Percentiles rank a stretch among this genome's conserved stretches.
Evolutionary conservation across 2,888 invertebrate genomes (phyloP).

Genomic region (Cantharis nigra): DNA sequence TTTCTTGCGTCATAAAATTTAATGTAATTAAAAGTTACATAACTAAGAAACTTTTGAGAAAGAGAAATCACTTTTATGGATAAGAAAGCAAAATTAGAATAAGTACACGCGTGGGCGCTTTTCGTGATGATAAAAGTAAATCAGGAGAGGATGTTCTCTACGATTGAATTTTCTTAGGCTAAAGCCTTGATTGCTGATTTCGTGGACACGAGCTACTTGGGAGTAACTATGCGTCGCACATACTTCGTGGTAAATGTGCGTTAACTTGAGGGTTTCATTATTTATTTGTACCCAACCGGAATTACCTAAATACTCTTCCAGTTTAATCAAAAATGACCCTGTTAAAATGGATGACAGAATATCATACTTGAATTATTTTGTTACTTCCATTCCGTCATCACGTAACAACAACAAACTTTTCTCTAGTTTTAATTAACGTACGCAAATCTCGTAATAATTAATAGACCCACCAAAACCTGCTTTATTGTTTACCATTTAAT

Average conservation of each 20-base stretch:
- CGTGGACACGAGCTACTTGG: constrained; percentile 24
- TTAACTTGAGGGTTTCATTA: constrained; percentile 33
- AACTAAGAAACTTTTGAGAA: constrained; percentile 12
- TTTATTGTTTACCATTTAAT: not conserved
- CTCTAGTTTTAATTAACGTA: not conserved
- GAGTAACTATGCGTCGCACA: constrained; percentile 34
- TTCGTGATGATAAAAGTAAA: constrained; percentile 15
- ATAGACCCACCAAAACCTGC: not conserved
- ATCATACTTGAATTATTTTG: not conserved
- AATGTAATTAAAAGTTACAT: constrained; percentile 13
- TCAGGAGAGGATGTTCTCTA: constrained; percentile 1
- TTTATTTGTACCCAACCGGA: constrained; percentile 25
- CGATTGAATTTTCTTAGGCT: constrained; percentile 15
- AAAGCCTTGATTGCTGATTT: constrained; percentile 9
- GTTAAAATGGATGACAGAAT: constrained; percentile 9
- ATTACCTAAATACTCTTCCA: constrained; percentile 22
- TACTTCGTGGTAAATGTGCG: constrained; percentile 34
- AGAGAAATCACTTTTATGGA: constrained; percentile 11
- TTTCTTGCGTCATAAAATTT: constrained; percentile 8
- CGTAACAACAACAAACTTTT: not conserved
- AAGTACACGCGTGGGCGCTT: constrained; percentile 13
- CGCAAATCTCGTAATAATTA: not conserved
- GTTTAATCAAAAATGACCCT: constrained; percentile 22
- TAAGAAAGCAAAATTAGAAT: constrained; percentile 5
- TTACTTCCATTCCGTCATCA: not conserved